These are phyloP conservation scores for Eucriotettix oculatus DNA, from an alignment of 2,888 invertebrate species.

Conservation along the genomic window DNA sequence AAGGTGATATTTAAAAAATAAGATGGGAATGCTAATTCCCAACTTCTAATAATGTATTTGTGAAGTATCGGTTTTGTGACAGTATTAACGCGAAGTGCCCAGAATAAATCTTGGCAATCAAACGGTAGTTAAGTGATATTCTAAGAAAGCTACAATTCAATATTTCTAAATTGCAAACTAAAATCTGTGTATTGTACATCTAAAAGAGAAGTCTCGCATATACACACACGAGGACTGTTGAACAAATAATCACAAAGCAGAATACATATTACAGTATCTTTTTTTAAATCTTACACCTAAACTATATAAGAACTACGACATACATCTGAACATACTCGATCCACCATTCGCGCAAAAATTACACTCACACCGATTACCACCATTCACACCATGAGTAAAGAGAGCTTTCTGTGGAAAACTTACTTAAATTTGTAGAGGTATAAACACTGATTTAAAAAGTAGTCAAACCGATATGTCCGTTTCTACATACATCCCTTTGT, in stretches of 20 bases:
- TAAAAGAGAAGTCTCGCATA: constrained; percentile 7
- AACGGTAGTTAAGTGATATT: neutral
- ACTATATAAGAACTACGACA: neutral
- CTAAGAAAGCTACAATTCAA: constrained; percentile 7
- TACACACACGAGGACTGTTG: constrained; percentile 2
- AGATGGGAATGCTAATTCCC: neutral
- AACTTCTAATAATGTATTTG: neutral
- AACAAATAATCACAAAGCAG: constrained; percentile 10
- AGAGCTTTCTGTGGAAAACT: constrained; percentile 11
- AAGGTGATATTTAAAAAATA: neutral
- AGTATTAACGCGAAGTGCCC: no score
- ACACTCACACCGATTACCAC: constrained; percentile 5
- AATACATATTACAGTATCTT: constrained; percentile 5
- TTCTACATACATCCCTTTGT: constrained; percentile 4
- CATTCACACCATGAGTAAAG: constrained; percentile 10
- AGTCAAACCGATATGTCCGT: constrained; percentile 12
- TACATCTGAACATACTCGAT: constrained; percentile 6
- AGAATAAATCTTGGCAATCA: neutral
- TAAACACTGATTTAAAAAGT: constrained; percentile 11
- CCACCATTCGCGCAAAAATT: constrained; percentile 2
- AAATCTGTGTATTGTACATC: constrained; percentile 10
- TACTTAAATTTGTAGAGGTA: constrained; percentile 9
- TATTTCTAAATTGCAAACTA: constrained; percentile 9
- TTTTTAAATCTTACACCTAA: neutral
- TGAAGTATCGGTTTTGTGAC: neutral